A percentile compares a stretch with the other conserved stretches of the same genome.
Conservation (phyloP, 1,140 invertebrate genomes). For the Cydia fagiglandana region DNA sequence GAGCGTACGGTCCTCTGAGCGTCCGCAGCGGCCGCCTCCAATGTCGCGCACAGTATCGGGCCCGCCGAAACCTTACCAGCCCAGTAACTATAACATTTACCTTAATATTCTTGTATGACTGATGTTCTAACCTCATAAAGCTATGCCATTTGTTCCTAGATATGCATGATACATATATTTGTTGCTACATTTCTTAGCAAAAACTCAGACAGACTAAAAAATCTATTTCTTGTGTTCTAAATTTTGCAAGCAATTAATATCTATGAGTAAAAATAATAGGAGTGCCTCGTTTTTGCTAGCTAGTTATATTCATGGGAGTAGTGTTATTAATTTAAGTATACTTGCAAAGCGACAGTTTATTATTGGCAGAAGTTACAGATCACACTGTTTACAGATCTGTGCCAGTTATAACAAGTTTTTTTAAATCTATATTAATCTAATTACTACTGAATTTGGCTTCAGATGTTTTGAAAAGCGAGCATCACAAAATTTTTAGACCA, state of each 20-base stretch:
- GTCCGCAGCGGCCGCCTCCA: background rate
- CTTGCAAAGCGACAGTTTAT: background rate
- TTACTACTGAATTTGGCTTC: too few species aligned
- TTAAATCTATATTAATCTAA: too few species aligned
- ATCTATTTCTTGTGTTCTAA: background rate
- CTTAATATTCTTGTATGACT: background rate
- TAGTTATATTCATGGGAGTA: background rate
- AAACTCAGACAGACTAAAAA: background rate
- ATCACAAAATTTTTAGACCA: too few species aligned
- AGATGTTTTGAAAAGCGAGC: too few species aligned
- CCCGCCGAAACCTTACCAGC: background rate
- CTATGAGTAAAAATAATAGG: background rate
- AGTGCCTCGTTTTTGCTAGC: background rate
- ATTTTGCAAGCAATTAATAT: background rate
- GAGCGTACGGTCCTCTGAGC: background rate
- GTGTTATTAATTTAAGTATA: background rate
- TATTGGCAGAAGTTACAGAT: too few species aligned
- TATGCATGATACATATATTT: too few species aligned
- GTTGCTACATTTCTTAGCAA: background rate
- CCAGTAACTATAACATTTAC: constrained; percentile 4
- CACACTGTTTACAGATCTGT: too few species aligned
- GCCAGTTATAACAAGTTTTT: too few species aligned
- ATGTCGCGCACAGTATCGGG: background rate
- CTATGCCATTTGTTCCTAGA: background rate
- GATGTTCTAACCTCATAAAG: background rate